Percentiles rank a stretch among this genome's conserved stretches.
Evolutionary conservation across 1,140 invertebrate genomes (phyloP).

Genomic region (Ips typographus): DNA sequence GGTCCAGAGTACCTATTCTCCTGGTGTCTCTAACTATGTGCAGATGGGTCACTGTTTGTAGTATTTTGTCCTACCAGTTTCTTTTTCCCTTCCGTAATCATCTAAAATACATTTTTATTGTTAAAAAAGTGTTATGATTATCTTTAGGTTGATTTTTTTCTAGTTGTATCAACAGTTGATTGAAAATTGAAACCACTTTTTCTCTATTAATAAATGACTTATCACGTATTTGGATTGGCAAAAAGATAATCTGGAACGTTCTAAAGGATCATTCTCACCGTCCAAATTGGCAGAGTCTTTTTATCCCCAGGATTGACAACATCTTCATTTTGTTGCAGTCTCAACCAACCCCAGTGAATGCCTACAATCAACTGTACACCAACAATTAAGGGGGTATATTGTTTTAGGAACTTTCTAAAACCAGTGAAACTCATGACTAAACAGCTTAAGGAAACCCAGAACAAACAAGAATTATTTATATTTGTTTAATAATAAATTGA

Average conservation of each 20-base stretch:
- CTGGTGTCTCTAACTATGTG: too few relatives aligned
- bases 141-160: not conserved
- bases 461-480: too few relatives aligned
- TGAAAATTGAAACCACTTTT: not conserved
- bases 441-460: too few relatives aligned
- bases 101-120: too few relatives aligned
- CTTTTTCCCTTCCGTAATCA: too few relatives aligned
- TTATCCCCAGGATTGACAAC: slow-evolving; percentile 54
- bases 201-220: not conserved
- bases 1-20: too few relatives aligned
- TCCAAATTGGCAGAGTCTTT: slow-evolving; percentile 48
- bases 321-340: slow-evolving; percentile 54
- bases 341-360: slow-evolving; percentile 57
- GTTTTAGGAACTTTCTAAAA: slow-evolving; percentile 40
- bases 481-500: too few relatives aligned
- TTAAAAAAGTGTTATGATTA: not conserved
- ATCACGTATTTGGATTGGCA: not conserved
- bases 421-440: not conserved
- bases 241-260: not conserved
- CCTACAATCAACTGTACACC: slow-evolving; percentile 55
- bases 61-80: too few relatives aligned
- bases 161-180: not conserved
- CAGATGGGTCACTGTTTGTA: too few relatives aligned
- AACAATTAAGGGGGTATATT: slow-evolving; percentile 54
- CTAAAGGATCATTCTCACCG: slow-evolving; percentile 42